A percentile compares a stretch with the other conserved stretches of the same genome.
These are phyloP conservation scores for Malurus cyaneus DNA, from an alignment of 2,113 vertebrate species.

Conservation along the genomic window DNA sequence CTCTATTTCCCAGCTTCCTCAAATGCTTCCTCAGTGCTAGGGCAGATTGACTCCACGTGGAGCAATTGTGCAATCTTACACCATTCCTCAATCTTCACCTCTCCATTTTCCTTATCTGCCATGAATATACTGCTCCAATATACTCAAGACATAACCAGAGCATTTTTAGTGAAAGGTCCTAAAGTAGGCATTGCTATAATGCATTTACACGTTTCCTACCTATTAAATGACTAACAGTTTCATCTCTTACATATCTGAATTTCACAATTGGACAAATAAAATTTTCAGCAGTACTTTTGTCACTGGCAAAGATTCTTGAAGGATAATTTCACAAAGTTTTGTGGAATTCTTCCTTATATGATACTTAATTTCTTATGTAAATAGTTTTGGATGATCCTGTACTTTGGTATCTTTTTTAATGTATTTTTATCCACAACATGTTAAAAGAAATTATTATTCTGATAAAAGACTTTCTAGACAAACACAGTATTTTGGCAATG, in stretches of 20 bases:
- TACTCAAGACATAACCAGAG: background rate
- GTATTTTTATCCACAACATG: background rate
- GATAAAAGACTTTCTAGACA: background rate
- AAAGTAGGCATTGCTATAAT: background rate
- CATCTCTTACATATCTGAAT: background rate
- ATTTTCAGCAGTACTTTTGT: background rate
- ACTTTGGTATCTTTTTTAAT: background rate
- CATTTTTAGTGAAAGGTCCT: background rate
- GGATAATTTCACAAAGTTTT: background rate
- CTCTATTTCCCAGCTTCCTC: slow-evolving; percentile 59
- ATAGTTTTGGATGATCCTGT: background rate
- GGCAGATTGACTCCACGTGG: background rate
- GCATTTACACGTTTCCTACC: background rate
- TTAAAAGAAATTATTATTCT: background rate
- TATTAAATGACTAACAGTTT: background rate
- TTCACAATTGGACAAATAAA: background rate
- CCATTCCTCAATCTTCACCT: background rate
- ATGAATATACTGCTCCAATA: background rate
- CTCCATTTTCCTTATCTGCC: background rate
- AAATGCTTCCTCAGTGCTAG: background rate
- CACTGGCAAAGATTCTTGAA: background rate
- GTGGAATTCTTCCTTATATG: background rate
- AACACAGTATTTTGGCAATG: background rate
- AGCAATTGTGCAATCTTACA: slow-evolving; percentile 42
- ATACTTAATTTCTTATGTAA: background rate